Evolutionary conservation across 2,888 invertebrate genomes (phyloP), one percentile per base, ranked within the genome.

Genomic region (Mystacides longicornis): DNA sequence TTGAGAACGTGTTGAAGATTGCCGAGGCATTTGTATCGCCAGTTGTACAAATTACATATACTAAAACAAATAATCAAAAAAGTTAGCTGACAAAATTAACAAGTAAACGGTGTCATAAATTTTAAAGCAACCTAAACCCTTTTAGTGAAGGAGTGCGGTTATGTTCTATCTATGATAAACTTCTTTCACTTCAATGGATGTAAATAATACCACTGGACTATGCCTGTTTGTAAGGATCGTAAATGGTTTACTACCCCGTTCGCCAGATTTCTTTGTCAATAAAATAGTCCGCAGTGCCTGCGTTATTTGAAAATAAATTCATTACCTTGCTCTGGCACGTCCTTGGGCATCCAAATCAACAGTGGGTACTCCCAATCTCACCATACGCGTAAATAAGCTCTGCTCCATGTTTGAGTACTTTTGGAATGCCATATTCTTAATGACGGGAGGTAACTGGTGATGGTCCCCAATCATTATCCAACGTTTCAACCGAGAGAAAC

Each of bases 391-490:
- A 71, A 99, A 99, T 43, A 99, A 78, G 52, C 95, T 95, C 75
- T 99, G 99, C 67, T 99, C 99, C 98, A 99, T 98, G 68, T 99
- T 99, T 53, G 94, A 96, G 73, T 95, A 99, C 70, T 99, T 99
- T 73, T 99, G 98, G 76, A 99, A 99, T 5, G 99, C 98, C 93
- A 98, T 97, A 72, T 99, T 99, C 75, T 99, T 99, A 48, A 99
- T 97, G 11, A 99, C 97, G 0, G 99, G 99, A 0, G 99, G 99
- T 64, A 99, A 77, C 73, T 99, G 99, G 73, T 99, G 96, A 72
- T 99, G 99, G 74, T 92, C 98, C 0, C 99, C 99, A 66, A 99
- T 99, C 99, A 99, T 99, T 64, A 99, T 97, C 98, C 99, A 99
- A 16, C 99, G 82, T 72, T 99, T 99, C 57, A 99, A 77, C 0